A percentile compares a stretch with the other conserved stretches of the same genome.
Evolutionary conservation across 2,888 invertebrate species (phyloP).

Genomic region (Apotomis capreana): DNA sequence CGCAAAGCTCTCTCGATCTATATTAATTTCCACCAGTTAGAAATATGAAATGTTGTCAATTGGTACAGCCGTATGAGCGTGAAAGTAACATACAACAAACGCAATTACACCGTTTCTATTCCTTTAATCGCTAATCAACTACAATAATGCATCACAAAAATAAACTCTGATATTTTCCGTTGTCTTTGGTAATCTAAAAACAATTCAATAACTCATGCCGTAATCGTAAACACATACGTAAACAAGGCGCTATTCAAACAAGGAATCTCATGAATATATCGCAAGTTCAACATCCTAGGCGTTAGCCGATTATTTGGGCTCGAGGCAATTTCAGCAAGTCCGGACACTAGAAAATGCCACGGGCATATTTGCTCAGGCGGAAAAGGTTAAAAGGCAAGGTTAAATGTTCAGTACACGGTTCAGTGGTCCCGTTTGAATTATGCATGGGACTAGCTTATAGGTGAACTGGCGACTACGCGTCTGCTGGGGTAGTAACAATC

Average conservation of each 20-base stretch:
- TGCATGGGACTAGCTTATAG: slow-evolving; percentile 32
- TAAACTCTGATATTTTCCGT: too few species aligned
- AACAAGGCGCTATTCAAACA: slow-evolving; percentile 3
- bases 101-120: too few species aligned
- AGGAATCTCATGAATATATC: slow-evolving; percentile 9
- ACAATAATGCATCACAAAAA: too few species aligned
- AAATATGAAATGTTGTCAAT: too few species aligned
- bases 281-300: slow-evolving; percentile 1
- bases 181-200: neutral
- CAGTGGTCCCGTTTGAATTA: slow-evolving; percentile 37
- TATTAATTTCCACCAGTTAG: too few species aligned
- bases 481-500: slow-evolving; percentile 1
- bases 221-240: neutral
- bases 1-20: too few species aligned
- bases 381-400: slow-evolving; percentile 40
- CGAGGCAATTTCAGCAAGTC: slow-evolving; percentile 17
- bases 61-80: too few species aligned
- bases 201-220: slow-evolving; percentile 7
- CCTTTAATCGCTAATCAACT: too few species aligned
- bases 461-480: slow-evolving; percentile 18
- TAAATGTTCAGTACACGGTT: slow-evolving; percentile 38
- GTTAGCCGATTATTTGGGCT: slow-evolving; percentile 17
- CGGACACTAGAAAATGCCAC: slow-evolving; percentile 34
- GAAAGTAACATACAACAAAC: too few species aligned
- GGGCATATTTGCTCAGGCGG: slow-evolving; percentile 33